phyloP scores from a whole-genome alignment of 2,797 vertebrate genomes.

The Iguana delicatissima region DNA sequence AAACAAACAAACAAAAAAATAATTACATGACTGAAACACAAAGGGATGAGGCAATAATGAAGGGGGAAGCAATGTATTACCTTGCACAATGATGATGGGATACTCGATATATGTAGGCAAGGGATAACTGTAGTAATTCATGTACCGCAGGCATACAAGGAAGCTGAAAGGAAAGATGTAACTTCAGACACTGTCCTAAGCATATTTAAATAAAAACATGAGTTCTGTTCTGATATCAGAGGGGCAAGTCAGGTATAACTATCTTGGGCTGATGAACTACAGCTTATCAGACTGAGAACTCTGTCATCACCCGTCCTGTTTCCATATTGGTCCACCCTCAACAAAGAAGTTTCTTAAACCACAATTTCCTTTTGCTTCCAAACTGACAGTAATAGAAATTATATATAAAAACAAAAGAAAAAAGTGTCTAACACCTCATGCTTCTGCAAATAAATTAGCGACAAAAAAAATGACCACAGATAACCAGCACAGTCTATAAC shows the following conservation, averaged over 20 bases:
- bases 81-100: constrained; percentile 93
- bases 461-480: neutral
- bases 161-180: constrained; percentile 80
- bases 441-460: neutral
- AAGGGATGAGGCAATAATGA: constrained; percentile 14
- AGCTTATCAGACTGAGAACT: neutral
- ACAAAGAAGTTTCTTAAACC: neutral
- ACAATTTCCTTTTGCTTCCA: neutral
- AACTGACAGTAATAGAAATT: neutral
- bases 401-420: neutral
- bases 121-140: constrained; percentile 92
- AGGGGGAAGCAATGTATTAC: constrained; percentile 73
- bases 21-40: constrained; percentile 22
- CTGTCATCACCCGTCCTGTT: neutral
- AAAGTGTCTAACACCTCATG: neutral
- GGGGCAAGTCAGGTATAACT: neutral
- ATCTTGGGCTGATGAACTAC: neutral
- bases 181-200: neutral
- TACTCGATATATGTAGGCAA: constrained; percentile 93
- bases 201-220: neutral
- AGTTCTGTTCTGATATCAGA: neutral
- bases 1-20: constrained; percentile 58
- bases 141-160: constrained; percentile 93
- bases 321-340: too few species aligned
- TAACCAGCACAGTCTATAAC: neutral